Conservation (phyloP, 2,888 invertebrate genomes). For the Trichopria drosophilae region DNA sequence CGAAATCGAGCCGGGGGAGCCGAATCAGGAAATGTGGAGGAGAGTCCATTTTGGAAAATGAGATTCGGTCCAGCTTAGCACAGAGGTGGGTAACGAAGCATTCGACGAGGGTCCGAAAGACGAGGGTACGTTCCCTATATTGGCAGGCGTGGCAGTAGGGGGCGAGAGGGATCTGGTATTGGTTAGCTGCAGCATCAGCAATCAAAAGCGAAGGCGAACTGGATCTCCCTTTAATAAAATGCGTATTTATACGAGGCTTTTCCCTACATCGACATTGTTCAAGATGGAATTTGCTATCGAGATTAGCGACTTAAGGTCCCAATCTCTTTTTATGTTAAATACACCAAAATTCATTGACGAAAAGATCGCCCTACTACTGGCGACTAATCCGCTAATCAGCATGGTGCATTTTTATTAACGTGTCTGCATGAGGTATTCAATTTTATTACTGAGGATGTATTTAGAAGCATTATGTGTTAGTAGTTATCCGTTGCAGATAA, state of each 20-base stretch:
- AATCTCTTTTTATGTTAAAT: too few relatives aligned
- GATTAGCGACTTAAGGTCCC: too few relatives aligned
- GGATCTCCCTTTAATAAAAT: conserved; percentile 51
- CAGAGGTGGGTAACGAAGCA: conserved; percentile 34
- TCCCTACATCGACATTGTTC: conserved; percentile 38
- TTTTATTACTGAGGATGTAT: too few relatives aligned
- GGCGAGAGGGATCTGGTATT: conserved; percentile 52
- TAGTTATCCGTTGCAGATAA: too few relatives aligned
- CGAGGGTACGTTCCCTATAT: conserved; percentile 56
- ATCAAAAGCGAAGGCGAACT: conserved; percentile 31
- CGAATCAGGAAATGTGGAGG: conserved; percentile 29
- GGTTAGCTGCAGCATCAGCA: conserved; percentile 44
- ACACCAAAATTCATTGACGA: too few relatives aligned
- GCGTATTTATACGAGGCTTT: conserved; percentile 52
- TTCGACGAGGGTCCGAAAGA: conserved; percentile 48
- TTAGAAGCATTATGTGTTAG: too few relatives aligned
- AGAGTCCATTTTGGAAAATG: conserved; percentile 55
- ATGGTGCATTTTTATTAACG: too few relatives aligned
- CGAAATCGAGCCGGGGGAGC: too few relatives aligned
- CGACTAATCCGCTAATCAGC: too few relatives aligned
- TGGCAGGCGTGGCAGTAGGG: conserved; percentile 58
- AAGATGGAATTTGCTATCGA: conserved; percentile 41
- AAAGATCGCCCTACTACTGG: too few relatives aligned
- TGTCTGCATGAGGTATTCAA: too few relatives aligned
- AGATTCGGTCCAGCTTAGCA: conserved; percentile 44